Evolutionary conservation across 2,113 vertebrate species (phyloP), one percentile per base, ranked within the genome.

Genomic region (Hypomesus transpacificus): DNA sequence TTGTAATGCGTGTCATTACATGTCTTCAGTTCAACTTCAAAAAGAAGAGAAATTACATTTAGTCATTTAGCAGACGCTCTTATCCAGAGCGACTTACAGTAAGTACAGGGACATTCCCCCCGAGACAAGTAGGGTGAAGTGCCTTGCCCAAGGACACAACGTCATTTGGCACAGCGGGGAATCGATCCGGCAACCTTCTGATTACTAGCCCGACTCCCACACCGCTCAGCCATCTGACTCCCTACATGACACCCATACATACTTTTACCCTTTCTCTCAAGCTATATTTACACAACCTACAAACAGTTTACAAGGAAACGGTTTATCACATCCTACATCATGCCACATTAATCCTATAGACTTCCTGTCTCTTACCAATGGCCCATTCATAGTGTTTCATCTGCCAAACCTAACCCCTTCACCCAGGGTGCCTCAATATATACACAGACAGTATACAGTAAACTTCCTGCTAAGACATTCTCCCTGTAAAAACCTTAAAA

Each of bases 261-360:
- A 3, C 59, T 61, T 24, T 24, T 14, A 21, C 22, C 20, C 14
- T 61, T 24, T 61, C 59, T 16, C 4, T 61, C 8, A 61, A 16
- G 28, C 1, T 24, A 4, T 75, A 70, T 79, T 75, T 79, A 79
- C 52, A 46, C 63, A 39, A 71, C 58, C 53, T 22, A 62, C 65
- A 74, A 59, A 71, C 54, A 61, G 76, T 78, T 71, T 79, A 64
- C 69, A 26, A 20, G 57, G 50, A 26, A 68, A 56, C 13, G 20
- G 68, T 74, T 74, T 74, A 70, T 21, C 28, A 18, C 14, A 52
- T 21, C 56, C 69, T 50, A 9, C 46, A 58, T 71, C 22, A 18
- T 57, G 20, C 3, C 21, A 56, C 66, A 71, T 76, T 68, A 67
- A 51, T 63, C 60, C 39, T 54, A 61, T n/a, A 46, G 6, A 56